These are phyloP conservation scores for Plectrocnemia conspersa DNA, from an alignment of 1,140 invertebrate species.

Conservation along the genomic window DNA sequence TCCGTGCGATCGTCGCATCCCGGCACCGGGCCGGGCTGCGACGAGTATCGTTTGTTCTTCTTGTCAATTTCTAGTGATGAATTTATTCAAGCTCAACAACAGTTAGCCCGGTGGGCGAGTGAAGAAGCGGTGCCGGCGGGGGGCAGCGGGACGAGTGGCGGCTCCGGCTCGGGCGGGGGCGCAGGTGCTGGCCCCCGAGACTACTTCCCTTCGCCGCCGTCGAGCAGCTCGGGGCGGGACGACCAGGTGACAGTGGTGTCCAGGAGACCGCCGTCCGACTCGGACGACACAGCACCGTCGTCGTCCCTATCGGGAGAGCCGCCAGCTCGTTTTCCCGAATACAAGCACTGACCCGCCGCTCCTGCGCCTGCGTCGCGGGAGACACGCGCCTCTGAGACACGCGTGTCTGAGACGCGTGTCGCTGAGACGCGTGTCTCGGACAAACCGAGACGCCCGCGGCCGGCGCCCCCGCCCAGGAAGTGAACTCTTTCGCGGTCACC, in stretches of 20 bases:
- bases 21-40: slow-evolving; percentile 38
- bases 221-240: slow-evolving; percentile 37
- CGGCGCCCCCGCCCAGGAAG: background rate
- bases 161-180: slow-evolving; percentile 40
- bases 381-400: slow-evolving; percentile 37
- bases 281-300: slow-evolving; percentile 33
- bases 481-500: too few species aligned
- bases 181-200: slow-evolving; percentile 40
- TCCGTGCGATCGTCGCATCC: slow-evolving; percentile 27
- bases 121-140: slow-evolving; percentile 71
- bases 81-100: slow-evolving; percentile 91
- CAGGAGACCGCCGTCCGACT: slow-evolving; percentile 37
- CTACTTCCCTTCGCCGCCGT: slow-evolving; percentile 53
- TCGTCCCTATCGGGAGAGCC: slow-evolving; percentile 39
- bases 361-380: slow-evolving; percentile 35
- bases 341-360: slow-evolving; percentile 47
- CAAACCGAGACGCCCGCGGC: background rate
- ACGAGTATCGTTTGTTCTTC: slow-evolving; percentile 52
- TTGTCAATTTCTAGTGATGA: slow-evolving; percentile 87
- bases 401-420: slow-evolving; percentile 1
- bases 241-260: slow-evolving; percentile 38
- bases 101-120: slow-evolving; percentile 86
- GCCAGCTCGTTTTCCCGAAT: slow-evolving; percentile 55
- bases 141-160: slow-evolving; percentile 51
- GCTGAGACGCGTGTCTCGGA: background rate